A percentile compares a stretch with the other conserved stretches of the same genome.
phyloP scores from a whole-genome alignment of 1,140 invertebrate genomes.

The Euglossa dilemma region DNA sequence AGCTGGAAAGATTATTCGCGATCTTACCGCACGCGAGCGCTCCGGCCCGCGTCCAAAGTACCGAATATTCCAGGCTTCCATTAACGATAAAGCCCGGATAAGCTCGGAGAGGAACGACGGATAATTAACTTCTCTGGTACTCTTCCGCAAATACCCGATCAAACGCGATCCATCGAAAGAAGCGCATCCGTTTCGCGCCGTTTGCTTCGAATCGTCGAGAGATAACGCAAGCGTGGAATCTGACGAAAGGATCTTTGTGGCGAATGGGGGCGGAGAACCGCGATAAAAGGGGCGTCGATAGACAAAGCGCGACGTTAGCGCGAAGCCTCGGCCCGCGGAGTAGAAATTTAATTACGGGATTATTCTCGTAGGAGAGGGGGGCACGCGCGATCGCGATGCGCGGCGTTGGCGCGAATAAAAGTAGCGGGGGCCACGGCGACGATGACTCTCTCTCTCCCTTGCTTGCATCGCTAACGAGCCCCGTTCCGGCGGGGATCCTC shows the following conservation, averaged over 20 bases:
- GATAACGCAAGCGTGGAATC: background rate
- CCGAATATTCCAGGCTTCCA: background rate
- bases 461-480: conserved; percentile 41
- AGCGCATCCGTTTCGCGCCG: background rate
- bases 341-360: conserved; percentile 47
- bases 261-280: background rate
- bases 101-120: background rate
- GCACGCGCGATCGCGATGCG: conserved; percentile 3
- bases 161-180: background rate
- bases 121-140: background rate
- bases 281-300: conserved; percentile 9
- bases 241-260: too few species aligned
- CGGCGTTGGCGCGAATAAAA: conserved; percentile 15
- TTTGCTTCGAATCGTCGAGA: conserved; percentile 11
- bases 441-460: conserved; percentile 28
- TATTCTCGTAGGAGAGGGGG: conserved; percentile 7
- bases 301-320: conserved; percentile 11
- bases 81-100: background rate
- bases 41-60: too few species aligned
- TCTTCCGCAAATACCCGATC: background rate
- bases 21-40: background rate
- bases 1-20: background rate
- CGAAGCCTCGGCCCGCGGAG: conserved; percentile 5
- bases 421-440: background rate
- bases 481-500: conserved; percentile 18